phyloP scores from a whole-genome alignment of 2,888 invertebrate genomes.

The Pseudanteris insignis region DNA sequence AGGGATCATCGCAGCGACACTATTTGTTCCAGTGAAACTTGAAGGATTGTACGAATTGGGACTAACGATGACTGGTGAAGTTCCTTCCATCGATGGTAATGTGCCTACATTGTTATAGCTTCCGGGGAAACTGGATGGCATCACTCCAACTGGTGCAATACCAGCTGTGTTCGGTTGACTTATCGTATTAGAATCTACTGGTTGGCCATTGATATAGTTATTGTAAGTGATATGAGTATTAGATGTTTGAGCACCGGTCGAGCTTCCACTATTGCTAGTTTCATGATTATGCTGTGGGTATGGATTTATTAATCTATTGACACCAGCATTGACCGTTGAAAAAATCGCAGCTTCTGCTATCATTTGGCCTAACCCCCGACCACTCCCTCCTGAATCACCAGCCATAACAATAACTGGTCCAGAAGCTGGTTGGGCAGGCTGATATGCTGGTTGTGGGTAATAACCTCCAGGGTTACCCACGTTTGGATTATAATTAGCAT shows the following conservation, averaged over 20 bases:
- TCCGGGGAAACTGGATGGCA: constrained; percentile 11
- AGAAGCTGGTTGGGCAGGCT: constrained; percentile 33
- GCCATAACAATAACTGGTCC: constrained; percentile 34
- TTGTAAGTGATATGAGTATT: constrained; percentile 37
- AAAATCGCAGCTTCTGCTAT: constrained; percentile 38
- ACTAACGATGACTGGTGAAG: not conserved
- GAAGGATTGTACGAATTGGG: not conserved
- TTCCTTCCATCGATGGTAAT: constrained; percentile 7
- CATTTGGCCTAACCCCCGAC: constrained; percentile 38
- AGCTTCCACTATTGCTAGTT: not conserved
- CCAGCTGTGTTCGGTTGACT: constrained; percentile 10
- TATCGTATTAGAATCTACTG: constrained; percentile 9
- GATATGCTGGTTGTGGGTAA: constrained; percentile 28
- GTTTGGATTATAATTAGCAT: constrained; percentile 6
- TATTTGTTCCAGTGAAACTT: not conserved
- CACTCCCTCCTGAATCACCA: constrained; percentile 19
- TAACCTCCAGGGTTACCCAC: constrained; percentile 17
- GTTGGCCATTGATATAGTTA: constrained; percentile 37
- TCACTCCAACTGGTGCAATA: not conserved
- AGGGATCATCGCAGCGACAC: not conserved
- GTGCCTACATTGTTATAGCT: constrained; percentile 7
- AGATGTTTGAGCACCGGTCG: constrained; percentile 23
- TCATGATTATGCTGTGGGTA: constrained; percentile 12
- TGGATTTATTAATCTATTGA: constrained; percentile 39
- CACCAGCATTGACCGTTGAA: constrained; percentile 38